Evolutionary conservation across 1,140 invertebrate genomes (phyloP), one percentile per base, ranked within the genome.

Genomic region (Eriocheir sinensis): DNA sequence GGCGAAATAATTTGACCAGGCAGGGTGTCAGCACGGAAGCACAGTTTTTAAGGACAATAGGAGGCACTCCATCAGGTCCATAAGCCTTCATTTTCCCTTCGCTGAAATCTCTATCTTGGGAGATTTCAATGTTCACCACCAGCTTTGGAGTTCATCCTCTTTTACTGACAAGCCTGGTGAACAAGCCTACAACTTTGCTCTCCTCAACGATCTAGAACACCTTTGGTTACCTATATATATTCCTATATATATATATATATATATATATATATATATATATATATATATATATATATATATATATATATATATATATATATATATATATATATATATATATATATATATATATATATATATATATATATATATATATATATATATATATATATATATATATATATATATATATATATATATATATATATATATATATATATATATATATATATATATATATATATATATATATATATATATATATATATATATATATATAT

Each of bases 231-330:
- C 4, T 81, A 81, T 81, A 81, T 81, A 81, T 81, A 81, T 81
- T 6, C 21, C 4, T 81, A 81, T 81, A 81, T 81, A 81, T 81
- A 81, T 81, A 81, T 85, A 85, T 85, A 85, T 85, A 85, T 85
- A 85, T 85, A 85, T 36, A 36, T 85, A 85, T 85, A 85, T 85
- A 85, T 85, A 85, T 36, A 85, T 85, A 36, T 85, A 85, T 85
- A 36, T 85, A 85, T 85, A 36, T 85, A 85, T 36, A 36, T 85
- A 85, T 85, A 85, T 85, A 85, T 85, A 36, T 85, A 85, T 85
- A 85, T 85, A 85, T 36, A 85, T 34, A 85, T 4, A 85, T 85
- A 38, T 85, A 36, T 34, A 36, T 34, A 85, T 34, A 38, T 34
- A 85, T 85, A 85, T 32, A 85, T 34, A 4, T 34, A 85, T 34